Base-by-base conservation (phyloP, 2,113 vertebrate species). In the Triplophysa rosa region DNA sequence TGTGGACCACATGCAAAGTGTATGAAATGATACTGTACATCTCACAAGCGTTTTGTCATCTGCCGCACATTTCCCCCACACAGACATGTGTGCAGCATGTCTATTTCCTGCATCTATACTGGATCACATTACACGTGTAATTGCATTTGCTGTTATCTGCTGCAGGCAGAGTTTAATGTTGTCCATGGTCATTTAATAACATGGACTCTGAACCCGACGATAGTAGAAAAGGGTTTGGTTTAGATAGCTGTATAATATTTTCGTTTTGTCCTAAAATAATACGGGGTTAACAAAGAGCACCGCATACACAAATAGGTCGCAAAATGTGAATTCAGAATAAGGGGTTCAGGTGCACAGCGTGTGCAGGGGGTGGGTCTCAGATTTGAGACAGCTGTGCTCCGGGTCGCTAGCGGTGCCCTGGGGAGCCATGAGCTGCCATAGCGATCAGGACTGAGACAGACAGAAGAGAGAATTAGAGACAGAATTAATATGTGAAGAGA, bases 261-360 rank as follows among this genome's bases (percentile, higher is more conserved):
- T 8, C 14, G 7, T 9, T n/a, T 33, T 2, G 24, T 14, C 29
- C 6, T 33, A 24, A 61, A 49, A 67, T 47, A 24, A 61, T 42
- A 17, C 4, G 37, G n/a, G 40, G 67, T 29, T 19, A 47, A 74
- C 83, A 70, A 75, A 79, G 67, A 70, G 21, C 21, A 8, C 11
- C 4, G 21, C 64, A 70, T 52, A 47, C 65, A 33, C 21, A 19
- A 26, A 72, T 58, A 8, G 23, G 58, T 19, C 70, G 11, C 24
- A 68, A 56, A 54, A 33, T 3, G 37, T 47, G 67, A 76, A 67
- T 82, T 56, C 21, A 13, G 42, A 76, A 21, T 76, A 33, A n/a
- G 11, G 81, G 84, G 79, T 79, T 83, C 84, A 85, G 84, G 79
- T 85, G 84, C 84, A 74, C 56, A 33, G 26, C 42, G 81, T 37